Base-by-base conservation (phyloP, 2,888 invertebrate genomes). In the Eudemis profundana region DNA sequence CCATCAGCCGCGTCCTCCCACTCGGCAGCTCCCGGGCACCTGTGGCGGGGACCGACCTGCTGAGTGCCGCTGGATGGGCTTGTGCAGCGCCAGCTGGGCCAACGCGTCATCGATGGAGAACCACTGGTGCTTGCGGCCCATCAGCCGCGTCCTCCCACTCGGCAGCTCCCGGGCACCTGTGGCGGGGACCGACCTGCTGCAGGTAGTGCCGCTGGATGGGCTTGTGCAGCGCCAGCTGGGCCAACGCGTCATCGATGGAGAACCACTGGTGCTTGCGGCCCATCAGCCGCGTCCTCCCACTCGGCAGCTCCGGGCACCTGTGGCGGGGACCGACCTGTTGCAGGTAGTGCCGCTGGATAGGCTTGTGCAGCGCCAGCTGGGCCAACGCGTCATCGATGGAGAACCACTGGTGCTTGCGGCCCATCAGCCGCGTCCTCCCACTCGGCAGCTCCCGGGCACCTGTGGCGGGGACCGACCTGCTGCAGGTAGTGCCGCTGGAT, bases 351-450 rank as follows among this genome's bases (percentile, higher is more conserved):
- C 96, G 95, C 92, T 98, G 98, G 78, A 97, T 96, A 72, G 98
- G 98, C 93, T 98, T 98, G 93, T 98, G 97, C 76, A 96, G 93
- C 69, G 97, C 96, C 71, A 98, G 94, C 86, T 97, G 96, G 71
- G 96, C 95, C 70, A 97, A 92, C 67, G 98, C 98, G 77, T 98
- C 98, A 73, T 96, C 96, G 78, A 98, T 94, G 63, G 96, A 94
- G 90, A 98, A 98, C 98, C 98, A 98, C 88, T 97, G 96, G 69
- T 98, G 93, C 85, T 97, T 96, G 72, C 98, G 95, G 47, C 98
- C 98, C 93, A 98, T 97, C 75, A 95, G 95, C 77, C 96, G 95
- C 96, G 89, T 98, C 98, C 88, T 98, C 98, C 98, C 98, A 98
- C 89, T 98, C 98, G 33, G 97, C 75, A 98, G 90, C 87, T 98